A percentile compares a stretch with the other conserved stretches of the same genome.
These are phyloP conservation scores for Chorisops tibialis DNA, from an alignment of 2,888 invertebrate species.

Conservation along the genomic window DNA sequence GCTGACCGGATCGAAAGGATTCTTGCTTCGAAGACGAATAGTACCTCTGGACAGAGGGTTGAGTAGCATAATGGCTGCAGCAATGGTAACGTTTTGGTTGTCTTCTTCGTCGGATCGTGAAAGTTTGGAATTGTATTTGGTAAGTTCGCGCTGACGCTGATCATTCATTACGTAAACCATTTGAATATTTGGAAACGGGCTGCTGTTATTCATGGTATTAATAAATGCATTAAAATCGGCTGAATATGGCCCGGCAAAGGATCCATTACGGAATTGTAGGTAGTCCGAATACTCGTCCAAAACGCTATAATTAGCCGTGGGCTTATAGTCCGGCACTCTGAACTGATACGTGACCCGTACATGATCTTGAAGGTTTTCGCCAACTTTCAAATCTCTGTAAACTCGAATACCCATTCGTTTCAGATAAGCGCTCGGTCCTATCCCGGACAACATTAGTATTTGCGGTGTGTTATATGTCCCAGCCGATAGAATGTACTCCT, in stretches of 20 bases:
- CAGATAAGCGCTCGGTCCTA: conserved; percentile 69
- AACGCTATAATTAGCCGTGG: background rate
- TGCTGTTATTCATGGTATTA: background rate
- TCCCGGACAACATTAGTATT: conserved; percentile 77
- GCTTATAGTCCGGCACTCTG: background rate
- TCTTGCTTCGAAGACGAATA: conserved; percentile 55
- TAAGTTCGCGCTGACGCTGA: background rate
- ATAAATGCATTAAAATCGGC: conserved; percentile 2
- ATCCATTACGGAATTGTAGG: background rate
- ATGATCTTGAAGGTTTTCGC: conserved; percentile 16
- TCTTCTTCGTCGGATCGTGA: no score
- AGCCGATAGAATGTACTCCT: conserved; percentile 8
- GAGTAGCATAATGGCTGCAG: conserved; percentile 43
- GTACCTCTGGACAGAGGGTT: conserved; percentile 57
- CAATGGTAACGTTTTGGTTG: background rate
- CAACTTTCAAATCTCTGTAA: background rate
- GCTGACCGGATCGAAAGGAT: conserved; percentile 59
- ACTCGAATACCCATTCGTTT: conserved; percentile 61
- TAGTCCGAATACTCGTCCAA: conserved; percentile 5
- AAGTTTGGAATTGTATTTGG: background rate
- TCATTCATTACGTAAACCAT: background rate
- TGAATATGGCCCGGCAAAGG: background rate
- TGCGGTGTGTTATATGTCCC: conserved; percentile 62
- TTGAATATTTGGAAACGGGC: background rate
- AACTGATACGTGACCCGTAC: background rate